A percentile compares a stretch with the other conserved stretches of the same genome.
Conservation (phyloP, 2,797 vertebrate species). For the Sebastiscus tertius region DNA sequence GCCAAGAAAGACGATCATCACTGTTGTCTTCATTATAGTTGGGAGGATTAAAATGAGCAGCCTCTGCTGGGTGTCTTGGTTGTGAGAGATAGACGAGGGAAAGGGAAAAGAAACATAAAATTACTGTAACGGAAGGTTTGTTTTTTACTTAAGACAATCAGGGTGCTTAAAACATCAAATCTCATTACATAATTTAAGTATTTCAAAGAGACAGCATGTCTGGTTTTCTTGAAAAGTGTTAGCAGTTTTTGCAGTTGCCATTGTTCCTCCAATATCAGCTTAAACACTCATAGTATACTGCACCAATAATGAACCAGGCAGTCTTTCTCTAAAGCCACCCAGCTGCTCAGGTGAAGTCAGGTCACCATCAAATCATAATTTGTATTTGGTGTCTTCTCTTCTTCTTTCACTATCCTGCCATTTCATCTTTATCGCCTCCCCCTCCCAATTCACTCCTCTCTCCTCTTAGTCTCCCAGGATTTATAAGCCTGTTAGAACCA, state of each 20-base stretch:
- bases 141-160: background rate
- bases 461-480: constrained; percentile 26
- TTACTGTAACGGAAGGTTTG: background rate
- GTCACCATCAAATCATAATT: background rate
- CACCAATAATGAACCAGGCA: background rate
- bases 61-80: constrained; percentile 11
- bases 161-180: background rate
- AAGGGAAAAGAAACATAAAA: background rate
- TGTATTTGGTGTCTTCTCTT: background rate
- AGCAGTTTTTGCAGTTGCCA: background rate
- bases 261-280: background rate
- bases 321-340: background rate
- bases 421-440: constrained; percentile 14
- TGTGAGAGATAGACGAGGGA: constrained; percentile 4
- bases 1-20: constrained; percentile 16
- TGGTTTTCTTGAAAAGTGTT: background rate
- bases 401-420: background rate
- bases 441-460: background rate
- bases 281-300: background rate
- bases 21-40: constrained; percentile 24
- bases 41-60: constrained; percentile 40
- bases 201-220: background rate
- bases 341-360: background rate
- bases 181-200: background rate
- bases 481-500: constrained; percentile 35